Percentiles rank a stretch among this genome's conserved stretches.
Evolutionary conservation across 1,140 invertebrate species (phyloP).

Genomic region (Drosophila virilis): DNA sequence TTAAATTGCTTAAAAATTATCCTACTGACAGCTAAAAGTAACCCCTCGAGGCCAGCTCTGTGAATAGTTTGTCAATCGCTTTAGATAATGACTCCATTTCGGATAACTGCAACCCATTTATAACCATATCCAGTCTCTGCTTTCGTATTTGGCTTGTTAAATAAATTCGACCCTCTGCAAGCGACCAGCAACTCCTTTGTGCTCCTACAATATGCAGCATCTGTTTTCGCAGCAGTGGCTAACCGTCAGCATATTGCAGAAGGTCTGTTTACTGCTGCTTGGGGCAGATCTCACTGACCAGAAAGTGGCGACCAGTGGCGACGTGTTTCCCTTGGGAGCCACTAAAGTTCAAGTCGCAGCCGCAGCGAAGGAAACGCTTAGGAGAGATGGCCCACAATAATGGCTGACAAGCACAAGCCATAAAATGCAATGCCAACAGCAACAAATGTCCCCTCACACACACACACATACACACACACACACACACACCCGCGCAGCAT

Average conservation of each 20-base stretch:
- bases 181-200: neutral
- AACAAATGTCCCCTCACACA: conserved; percentile 55
- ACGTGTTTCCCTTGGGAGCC: conserved; percentile 41
- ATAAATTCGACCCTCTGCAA: neutral
- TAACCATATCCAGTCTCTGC: conserved; percentile 24
- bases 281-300: conserved; percentile 23
- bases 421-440: conserved; percentile 78
- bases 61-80: conserved; percentile 41
- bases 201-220: conserved; percentile 5
- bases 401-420: conserved; percentile 76
- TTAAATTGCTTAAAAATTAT: conserved; percentile 3
- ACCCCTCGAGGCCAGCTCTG: neutral
- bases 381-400: conserved; percentile 66
- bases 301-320: conserved; percentile 14
- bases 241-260: conserved; percentile 34
- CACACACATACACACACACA: neutral
- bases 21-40: conserved; percentile 2
- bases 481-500: neutral
- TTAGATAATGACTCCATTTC: conserved; percentile 27
- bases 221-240: conserved; percentile 24
- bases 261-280: conserved; percentile 15
- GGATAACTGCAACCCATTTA: conserved; percentile 38
- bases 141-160: conserved; percentile 13
- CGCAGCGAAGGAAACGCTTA: conserved; percentile 45
- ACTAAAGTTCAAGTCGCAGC: conserved; percentile 51